Conservation (phyloP, 2,888 invertebrate species). For the Tupiocoris notatus region DNA sequence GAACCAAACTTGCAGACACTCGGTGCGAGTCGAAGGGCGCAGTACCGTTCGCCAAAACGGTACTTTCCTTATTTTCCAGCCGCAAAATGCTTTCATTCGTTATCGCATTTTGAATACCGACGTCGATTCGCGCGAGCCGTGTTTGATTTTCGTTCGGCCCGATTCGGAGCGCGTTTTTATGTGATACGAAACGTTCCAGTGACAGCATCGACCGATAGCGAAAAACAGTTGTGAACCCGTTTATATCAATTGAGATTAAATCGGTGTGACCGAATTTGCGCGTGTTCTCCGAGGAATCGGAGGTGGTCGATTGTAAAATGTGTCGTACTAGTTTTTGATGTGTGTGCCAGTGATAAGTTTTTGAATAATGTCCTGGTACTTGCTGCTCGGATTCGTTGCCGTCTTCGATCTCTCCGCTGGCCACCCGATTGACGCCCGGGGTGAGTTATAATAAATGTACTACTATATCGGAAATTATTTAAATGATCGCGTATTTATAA, state of each 20-base stretch:
- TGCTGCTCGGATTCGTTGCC: conserved; percentile 30
- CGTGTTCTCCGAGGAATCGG: background rate
- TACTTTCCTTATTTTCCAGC: background rate
- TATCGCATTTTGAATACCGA: background rate
- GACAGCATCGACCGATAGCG: background rate
- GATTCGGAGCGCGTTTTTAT: background rate
- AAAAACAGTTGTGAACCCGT: background rate
- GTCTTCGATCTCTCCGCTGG: conserved; percentile 41
- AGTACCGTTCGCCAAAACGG: conserved; percentile 18
- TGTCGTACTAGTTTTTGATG: background rate
- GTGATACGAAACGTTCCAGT: background rate
- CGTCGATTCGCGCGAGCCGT: background rate
- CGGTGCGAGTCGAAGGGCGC: conserved; percentile 14
- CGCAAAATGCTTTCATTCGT: conserved; percentile 10
- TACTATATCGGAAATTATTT: too few species aligned
- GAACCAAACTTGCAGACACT: background rate
- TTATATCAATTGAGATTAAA: background rate
- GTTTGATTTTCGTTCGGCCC: background rate
- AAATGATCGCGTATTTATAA: too few species aligned
- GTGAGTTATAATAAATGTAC: too few species aligned
- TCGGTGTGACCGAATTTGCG: background rate
- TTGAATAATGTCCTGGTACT: conserved; percentile 43
- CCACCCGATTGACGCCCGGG: conserved; percentile 44
- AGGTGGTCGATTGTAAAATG: background rate
- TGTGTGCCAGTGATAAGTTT: conserved; percentile 21